These are phyloP conservation scores for Dipodomys spectabilis DNA, from an alignment of 2,113 vertebrate genomes.

Conservation along the genomic window DNA sequence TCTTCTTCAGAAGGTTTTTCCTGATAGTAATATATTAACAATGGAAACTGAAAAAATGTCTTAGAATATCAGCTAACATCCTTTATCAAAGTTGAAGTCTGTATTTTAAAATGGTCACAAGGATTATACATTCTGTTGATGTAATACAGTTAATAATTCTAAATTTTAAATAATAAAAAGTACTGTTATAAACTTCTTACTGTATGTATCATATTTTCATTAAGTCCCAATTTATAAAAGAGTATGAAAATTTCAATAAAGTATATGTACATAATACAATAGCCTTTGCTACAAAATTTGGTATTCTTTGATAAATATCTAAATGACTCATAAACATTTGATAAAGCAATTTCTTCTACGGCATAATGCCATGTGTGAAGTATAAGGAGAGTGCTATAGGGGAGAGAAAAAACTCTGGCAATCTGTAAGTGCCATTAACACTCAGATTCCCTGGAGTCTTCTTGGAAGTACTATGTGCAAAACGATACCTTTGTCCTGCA, in stretches of 20 bases:
- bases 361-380: neutral
- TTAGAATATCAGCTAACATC: neutral
- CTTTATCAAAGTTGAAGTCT: neutral
- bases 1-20: neutral
- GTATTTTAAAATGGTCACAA: neutral
- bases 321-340: constrained; percentile 4
- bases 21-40: neutral
- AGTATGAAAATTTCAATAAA: neutral
- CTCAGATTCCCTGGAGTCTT: neutral
- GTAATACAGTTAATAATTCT: neutral
- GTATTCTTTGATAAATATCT: neutral
- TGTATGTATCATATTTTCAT: neutral
- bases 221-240: neutral
- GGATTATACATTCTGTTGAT: neutral
- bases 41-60: neutral
- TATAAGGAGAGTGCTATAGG: neutral
- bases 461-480: neutral
- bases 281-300: neutral
- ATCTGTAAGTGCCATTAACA: constrained; percentile 1
- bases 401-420: neutral
- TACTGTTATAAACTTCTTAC: neutral
- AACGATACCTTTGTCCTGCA: neutral
- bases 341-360: constrained; percentile 31
- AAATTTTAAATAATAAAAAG: neutral
- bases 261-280: neutral